phyloP scores from a whole-genome alignment of 2,113 vertebrate genomes.

The Cyanoramphus novaezelandiae region DNA sequence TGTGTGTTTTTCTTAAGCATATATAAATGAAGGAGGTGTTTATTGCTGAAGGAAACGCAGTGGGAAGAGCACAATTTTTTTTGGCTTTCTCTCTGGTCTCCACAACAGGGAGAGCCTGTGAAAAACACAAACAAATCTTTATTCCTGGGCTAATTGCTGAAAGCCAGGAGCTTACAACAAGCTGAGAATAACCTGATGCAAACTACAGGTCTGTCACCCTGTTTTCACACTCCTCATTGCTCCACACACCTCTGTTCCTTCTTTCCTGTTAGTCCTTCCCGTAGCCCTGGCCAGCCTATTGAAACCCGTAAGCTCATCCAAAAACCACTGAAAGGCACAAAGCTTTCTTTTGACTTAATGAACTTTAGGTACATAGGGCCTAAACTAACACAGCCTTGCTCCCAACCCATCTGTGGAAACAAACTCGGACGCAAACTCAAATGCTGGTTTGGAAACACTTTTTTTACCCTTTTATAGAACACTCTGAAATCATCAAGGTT shows the following conservation, averaged over 20 bases:
- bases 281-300: not conserved
- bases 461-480: not conserved
- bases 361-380: not conserved
- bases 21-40: slow-evolving; percentile 33
- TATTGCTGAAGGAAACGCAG: slow-evolving; percentile 55
- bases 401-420: slow-evolving; percentile 31
- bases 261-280: not conserved
- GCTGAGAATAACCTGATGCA: slow-evolving; percentile 23
- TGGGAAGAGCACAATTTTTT: slow-evolving; percentile 31
- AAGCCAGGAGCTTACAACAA: slow-evolving; percentile 24
- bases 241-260: not conserved
- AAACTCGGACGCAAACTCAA: not conserved
- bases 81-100: slow-evolving; percentile 45
- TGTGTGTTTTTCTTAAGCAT: not conserved
- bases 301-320: slow-evolving; percentile 2
- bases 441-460: not conserved
- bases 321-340: slow-evolving; percentile 39
- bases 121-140: slow-evolving; percentile 58
- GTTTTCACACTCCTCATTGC: not conserved
- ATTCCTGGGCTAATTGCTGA: slow-evolving; percentile 46
- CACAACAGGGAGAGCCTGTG: slow-evolving; percentile 44
- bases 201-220: not conserved
- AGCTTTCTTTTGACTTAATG: slow-evolving; percentile 39
- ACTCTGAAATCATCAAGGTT: not conserved
- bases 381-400: not conserved